phyloP scores from a whole-genome alignment of 2,888 invertebrate genomes.

The Axea sp. region DNA sequence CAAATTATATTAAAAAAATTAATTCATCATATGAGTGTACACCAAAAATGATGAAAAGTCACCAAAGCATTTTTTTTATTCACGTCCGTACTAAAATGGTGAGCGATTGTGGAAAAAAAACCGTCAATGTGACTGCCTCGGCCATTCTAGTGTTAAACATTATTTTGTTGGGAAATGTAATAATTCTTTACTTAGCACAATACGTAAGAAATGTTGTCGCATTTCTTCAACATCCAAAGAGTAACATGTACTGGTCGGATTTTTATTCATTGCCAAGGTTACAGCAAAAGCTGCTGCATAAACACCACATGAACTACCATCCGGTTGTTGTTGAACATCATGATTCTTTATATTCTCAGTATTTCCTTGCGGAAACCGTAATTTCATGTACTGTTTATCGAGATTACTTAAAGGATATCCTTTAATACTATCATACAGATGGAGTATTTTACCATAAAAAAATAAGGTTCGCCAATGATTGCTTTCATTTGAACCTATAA shows the following conservation, averaged over 20 bases:
- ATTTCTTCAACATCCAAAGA: slow-evolving; percentile 31
- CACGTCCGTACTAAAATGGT: too few relatives aligned
- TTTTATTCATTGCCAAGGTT: not conserved
- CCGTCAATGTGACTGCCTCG: too few relatives aligned
- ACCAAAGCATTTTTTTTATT: too few relatives aligned
- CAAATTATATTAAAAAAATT: too few relatives aligned
- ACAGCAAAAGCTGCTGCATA: too few relatives aligned
- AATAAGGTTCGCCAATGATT: slow-evolving; percentile 59
- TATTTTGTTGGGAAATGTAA: slow-evolving; percentile 33
- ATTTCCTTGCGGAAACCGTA: slow-evolving; percentile 32
- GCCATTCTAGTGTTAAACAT: too few relatives aligned
- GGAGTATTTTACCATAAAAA: slow-evolving; percentile 43
- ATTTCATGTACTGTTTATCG: slow-evolving; percentile 25
- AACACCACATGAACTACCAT: too few relatives aligned
- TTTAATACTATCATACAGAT: too few relatives aligned
- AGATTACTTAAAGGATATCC: slow-evolving; percentile 17
- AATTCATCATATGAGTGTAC: too few relatives aligned
- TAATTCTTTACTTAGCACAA: slow-evolving; percentile 20
- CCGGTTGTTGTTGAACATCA: slow-evolving; percentile 39
- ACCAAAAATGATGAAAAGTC: too few relatives aligned
- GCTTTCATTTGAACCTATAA: too few relatives aligned
- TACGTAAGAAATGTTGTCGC: slow-evolving; percentile 43
- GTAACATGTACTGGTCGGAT: slow-evolving; percentile 20
- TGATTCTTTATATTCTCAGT: slow-evolving; percentile 6
- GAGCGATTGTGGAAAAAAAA: too few relatives aligned